Percentiles rank a stretch among this genome's conserved stretches.
phyloP scores from a whole-genome alignment of 2,888 invertebrate genomes.

The Cylindroiulus punctatus region DNA sequence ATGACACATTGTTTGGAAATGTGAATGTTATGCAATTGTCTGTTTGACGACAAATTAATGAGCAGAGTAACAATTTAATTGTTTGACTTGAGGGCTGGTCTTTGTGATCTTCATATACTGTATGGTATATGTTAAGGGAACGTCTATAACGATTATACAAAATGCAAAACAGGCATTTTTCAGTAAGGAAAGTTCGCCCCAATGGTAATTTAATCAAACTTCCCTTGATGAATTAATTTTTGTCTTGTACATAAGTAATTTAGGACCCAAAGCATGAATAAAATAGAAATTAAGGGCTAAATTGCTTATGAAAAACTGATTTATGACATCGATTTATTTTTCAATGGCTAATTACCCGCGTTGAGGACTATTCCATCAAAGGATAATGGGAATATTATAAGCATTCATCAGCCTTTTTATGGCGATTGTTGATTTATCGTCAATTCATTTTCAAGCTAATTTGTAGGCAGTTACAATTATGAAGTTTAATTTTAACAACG shows the following conservation, averaged over 20 bases:
- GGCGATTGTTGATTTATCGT: background rate
- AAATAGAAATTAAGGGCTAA: slow-evolving; percentile 18
- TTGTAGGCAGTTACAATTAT: slow-evolving; percentile 10
- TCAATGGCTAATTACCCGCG: background rate
- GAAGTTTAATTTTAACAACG: background rate
- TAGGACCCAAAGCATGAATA: slow-evolving; percentile 10
- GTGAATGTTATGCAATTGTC: no score
- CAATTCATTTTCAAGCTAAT: slow-evolving; percentile 1
- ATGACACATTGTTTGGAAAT: no score
- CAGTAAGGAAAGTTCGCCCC: no score
- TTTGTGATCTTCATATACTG: no score
- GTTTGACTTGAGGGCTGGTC: no score
- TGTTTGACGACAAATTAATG: no score
- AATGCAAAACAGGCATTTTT: no score
- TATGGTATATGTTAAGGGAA: no score
- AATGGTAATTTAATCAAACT: background rate
- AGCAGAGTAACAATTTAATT: no score
- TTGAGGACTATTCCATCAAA: background rate
- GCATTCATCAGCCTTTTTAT: background rate
- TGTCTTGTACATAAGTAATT: background rate
- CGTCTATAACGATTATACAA: no score
- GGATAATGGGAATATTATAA: slow-evolving; percentile 3
- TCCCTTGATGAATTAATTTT: background rate
- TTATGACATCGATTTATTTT: slow-evolving; percentile 18
- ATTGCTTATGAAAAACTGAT: background rate